These are phyloP conservation scores for Mastomys coucha DNA, from an alignment of 2,113 vertebrate genomes.

Conservation along the genomic window DNA sequence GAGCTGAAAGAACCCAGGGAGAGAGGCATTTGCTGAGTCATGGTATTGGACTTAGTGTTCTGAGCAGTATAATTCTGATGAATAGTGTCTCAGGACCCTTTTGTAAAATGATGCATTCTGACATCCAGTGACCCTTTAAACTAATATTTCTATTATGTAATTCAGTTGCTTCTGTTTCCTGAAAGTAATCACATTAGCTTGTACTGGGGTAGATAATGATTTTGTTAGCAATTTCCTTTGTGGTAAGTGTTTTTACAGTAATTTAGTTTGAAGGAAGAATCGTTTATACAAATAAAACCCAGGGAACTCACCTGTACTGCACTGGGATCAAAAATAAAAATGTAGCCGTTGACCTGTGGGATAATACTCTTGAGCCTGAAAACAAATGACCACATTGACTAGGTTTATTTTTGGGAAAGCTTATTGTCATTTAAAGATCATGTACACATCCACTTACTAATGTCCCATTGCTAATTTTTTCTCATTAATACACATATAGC, in stretches of 20 bases:
- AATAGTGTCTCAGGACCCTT: constrained; percentile 62
- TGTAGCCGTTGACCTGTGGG: constrained; percentile 25
- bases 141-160: constrained; percentile 84
- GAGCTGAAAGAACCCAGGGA: constrained; percentile 26
- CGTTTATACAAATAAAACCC: constrained; percentile 78
- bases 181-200: constrained; percentile 84
- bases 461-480: background rate
- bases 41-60: constrained; percentile 56
- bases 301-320: constrained; percentile 64
- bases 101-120: constrained; percentile 76
- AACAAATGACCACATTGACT: constrained; percentile 29
- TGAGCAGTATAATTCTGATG: constrained; percentile 72
- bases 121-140: constrained; percentile 82
- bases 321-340: constrained; percentile 27
- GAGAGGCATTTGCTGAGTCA: constrained; percentile 66
- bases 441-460: background rate
- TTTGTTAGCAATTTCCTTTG: constrained; percentile 85
- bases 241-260: constrained; percentile 83
- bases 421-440: background rate
- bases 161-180: constrained; percentile 84
- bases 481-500: background rate
- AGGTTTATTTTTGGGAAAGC: background rate
- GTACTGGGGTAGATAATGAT: constrained; percentile 83
- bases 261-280: constrained; percentile 82
- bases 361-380: constrained; percentile 18